Evolutionary conservation across 1,140 invertebrate species (phyloP).

Genomic region (Lordiphosa clarofinis): DNA sequence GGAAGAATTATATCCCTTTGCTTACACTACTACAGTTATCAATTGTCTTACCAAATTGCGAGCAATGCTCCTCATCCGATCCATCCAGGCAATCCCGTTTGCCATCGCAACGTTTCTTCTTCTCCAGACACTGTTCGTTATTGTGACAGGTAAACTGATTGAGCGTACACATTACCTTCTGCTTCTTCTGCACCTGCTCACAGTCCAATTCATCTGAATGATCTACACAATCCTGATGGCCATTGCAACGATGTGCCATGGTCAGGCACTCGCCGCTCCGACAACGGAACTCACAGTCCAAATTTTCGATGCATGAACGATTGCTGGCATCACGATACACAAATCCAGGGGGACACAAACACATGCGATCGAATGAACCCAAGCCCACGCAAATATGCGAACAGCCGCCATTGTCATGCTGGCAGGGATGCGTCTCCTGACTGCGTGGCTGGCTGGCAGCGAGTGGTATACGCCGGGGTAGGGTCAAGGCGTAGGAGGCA

Average conservation of each 20-base stretch:
- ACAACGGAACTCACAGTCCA: slow-evolving; percentile 82
- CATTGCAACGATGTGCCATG: slow-evolving; percentile 85
- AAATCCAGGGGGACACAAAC: slow-evolving; percentile 84
- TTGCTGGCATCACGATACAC: slow-evolving; percentile 80
- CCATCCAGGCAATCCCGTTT: slow-evolving; percentile 87
- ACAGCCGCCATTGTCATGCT: slow-evolving; percentile 85
- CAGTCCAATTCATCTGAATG: slow-evolving; percentile 86
- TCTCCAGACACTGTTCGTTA: slow-evolving; percentile 78
- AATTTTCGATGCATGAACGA: slow-evolving; percentile 80
- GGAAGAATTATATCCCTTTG: too few species aligned
- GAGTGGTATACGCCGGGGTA: slow-evolving; percentile 45
- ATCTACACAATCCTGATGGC: slow-evolving; percentile 84
- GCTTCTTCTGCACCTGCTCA: slow-evolving; percentile 56
- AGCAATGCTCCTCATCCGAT: slow-evolving; percentile 87
- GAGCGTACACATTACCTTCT: slow-evolving; percentile 80
- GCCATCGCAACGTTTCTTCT: slow-evolving; percentile 85
- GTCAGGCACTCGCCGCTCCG: slow-evolving; percentile 84
- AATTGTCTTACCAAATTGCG: slow-evolving; percentile 64
- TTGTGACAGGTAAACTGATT: slow-evolving; percentile 84
- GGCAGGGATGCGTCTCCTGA: slow-evolving; percentile 82
- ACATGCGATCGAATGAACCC: slow-evolving; percentile 69
- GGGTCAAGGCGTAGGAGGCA: not conserved
- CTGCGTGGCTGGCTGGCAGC: slow-evolving; percentile 31
- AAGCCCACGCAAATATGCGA: slow-evolving; percentile 85
- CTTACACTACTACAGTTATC: too few species aligned